A percentile compares a stretch with the other conserved stretches of the same genome.
phyloP scores from a whole-genome alignment of 2,797 vertebrate genomes.

The Rhinogobio ventralis region DNA sequence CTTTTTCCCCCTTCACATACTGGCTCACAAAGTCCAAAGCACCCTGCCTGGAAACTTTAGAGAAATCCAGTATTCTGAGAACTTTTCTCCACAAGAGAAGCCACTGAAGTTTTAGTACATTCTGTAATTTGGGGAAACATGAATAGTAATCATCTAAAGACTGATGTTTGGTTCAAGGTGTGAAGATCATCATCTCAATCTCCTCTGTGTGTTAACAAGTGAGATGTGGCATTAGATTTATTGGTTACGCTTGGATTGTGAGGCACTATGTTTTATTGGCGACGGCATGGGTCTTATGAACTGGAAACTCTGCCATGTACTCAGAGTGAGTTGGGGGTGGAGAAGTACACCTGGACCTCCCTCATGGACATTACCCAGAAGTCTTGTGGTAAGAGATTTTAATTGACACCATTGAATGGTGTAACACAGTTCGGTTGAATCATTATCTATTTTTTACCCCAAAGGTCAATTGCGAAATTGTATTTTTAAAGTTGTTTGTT shows the following conservation, averaged over 20 bases:
- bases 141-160: conserved; percentile 1
- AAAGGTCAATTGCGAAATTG: neutral
- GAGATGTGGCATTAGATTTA: conserved; percentile 25
- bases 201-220: neutral
- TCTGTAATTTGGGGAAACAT: neutral
- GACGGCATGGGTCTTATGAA: conserved; percentile 87
- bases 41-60: conserved; percentile 52
- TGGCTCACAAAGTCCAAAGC: conserved; percentile 49
- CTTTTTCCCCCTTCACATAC: conserved; percentile 36
- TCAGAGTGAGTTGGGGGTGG: conserved; percentile 73
- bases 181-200: conserved; percentile 4
- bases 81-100: conserved; percentile 29
- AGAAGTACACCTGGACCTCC: conserved; percentile 90
- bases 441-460: neutral
- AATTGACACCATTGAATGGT: neutral
- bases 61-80: conserved; percentile 47
- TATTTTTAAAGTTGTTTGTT: neutral
- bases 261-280: conserved; percentile 90
- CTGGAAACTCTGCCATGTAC: conserved; percentile 82
- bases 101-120: conserved; percentile 21
- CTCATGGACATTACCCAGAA: conserved; percentile 84
- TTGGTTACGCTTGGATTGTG: conserved; percentile 15
- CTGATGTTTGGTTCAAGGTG: neutral
- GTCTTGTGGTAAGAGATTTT: conserved; percentile 83
- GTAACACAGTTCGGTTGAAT: neutral